Evolutionary conservation across 2,888 invertebrate genomes (phyloP), one percentile per base, ranked within the genome.

Genomic region (Nephrocerus scutellatus): DNA sequence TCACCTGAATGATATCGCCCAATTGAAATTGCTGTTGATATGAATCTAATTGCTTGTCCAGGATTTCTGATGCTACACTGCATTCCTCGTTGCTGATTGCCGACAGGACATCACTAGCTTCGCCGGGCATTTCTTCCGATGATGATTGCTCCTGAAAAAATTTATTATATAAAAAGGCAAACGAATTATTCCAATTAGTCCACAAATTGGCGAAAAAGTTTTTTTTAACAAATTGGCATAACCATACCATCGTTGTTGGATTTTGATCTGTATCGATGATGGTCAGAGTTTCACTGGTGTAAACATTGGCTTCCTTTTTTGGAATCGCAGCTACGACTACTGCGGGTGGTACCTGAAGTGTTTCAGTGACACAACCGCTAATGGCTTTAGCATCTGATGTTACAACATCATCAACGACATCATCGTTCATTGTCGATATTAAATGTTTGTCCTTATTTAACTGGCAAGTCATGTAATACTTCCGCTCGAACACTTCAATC

Each of bases 61-160:
- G 72, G 22, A 80, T 77, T 59, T 82, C 82, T 3, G 81, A 82
- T 36, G 76, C 74, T 51, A 82, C 73, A 63, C 82, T 82, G 59
- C 75, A 79, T 60, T 82, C 82, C 54, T 82, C 82, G 58, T 80
- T 82, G 62, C 81, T 80, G 20, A 75, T 72, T 12, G 72, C 74
- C 2, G 75, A 75, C 4, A 75, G 71, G 48, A 80, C 74, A 59
- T 81, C 82, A 47, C 69, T 70, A 0, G 63, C 62, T 42, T 69
- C 69, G 2, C 56, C 60, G 0, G 52, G 57, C 16, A 59, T 15
- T 10, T 66, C 66, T 5, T 70, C 68, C 0, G 60, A 61, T 1
- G 63, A 63, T 18, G 68, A 60, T 49, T 66, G 56, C 34, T 65
- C 61, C 69, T 70, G 42, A 14, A 50, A 49, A 6, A n/a, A 4